phyloP scores from a whole-genome alignment of 2,888 invertebrate genomes.

The Trichogramma dendrolimi region DNA sequence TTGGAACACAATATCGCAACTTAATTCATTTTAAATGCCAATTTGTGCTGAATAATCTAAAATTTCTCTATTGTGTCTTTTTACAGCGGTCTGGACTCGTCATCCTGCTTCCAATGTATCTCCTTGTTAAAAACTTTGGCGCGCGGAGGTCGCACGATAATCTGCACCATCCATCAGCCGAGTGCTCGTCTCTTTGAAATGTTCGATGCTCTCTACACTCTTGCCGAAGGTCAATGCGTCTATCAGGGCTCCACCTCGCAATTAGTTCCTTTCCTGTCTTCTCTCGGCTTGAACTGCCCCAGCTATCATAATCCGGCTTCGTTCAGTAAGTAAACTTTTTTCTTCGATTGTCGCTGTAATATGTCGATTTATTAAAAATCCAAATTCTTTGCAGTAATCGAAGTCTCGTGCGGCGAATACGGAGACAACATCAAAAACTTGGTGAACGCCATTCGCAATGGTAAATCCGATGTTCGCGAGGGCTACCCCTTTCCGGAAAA shows the following conservation, averaged over 20 bases:
- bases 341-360: neutral
- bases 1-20: no score
- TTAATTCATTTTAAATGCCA: no score
- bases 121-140: slow-evolving; percentile 83
- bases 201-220: slow-evolving; percentile 91
- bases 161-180: slow-evolving; percentile 94
- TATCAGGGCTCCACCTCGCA: slow-evolving; percentile 86
- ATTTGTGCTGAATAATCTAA: neutral
- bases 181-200: slow-evolving; percentile 94
- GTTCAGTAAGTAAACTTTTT: slow-evolving; percentile 59
- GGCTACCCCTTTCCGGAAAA: slow-evolving; percentile 68
- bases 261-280: slow-evolving; percentile 77
- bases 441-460: slow-evolving; percentile 81
- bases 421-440: slow-evolving; percentile 83
- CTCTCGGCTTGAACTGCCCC: slow-evolving; percentile 82
- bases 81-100: slow-evolving; percentile 85
- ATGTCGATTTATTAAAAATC: slow-evolving; percentile 6
- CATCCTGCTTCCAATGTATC: slow-evolving; percentile 92
- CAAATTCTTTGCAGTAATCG: slow-evolving; percentile 63
- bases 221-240: slow-evolving; percentile 91
- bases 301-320: slow-evolving; percentile 97
- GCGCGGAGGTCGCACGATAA: slow-evolving; percentile 85
- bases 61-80: slow-evolving; percentile 19
- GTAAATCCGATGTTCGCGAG: slow-evolving; percentile 73
- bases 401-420: slow-evolving; percentile 94